A percentile compares a stretch with the other conserved stretches of the same genome.
Evolutionary conservation across 2,888 invertebrate species (phyloP).

Genomic region (Geotrupes spiniger): DNA sequence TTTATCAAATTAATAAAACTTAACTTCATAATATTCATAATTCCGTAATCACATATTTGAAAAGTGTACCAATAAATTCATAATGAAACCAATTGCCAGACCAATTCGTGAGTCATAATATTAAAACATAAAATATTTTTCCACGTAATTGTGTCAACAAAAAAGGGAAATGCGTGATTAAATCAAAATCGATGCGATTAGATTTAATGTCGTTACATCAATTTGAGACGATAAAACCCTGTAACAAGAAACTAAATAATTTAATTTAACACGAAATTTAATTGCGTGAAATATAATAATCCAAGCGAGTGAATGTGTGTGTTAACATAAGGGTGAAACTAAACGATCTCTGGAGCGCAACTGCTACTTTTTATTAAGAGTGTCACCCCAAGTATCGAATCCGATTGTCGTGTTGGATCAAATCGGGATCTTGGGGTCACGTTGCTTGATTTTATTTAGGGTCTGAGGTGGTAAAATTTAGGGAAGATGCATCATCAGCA

Average conservation of each 20-base stretch:
- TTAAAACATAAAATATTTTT: no score
- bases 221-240: slow-evolving; percentile 7
- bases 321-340: slow-evolving; percentile 39
- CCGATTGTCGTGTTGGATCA: slow-evolving; percentile 39
- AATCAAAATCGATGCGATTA: not conserved
- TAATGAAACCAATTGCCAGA: no score
- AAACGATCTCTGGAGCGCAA: slow-evolving; percentile 41
- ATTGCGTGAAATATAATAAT: slow-evolving; percentile 44
- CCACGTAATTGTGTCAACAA: no score
- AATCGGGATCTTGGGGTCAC: slow-evolving; percentile 40
- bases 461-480: slow-evolving; percentile 44
- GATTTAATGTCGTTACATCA: slow-evolving; percentile 7
- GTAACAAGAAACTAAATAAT: slow-evolving; percentile 22
- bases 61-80: no score
- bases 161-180: not conserved
- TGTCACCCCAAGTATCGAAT: slow-evolving; percentile 43
- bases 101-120: no score
- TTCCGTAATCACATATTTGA: no score
- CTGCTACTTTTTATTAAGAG: slow-evolving; percentile 47
- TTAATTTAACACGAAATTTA: slow-evolving; percentile 41
- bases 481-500: slow-evolving; percentile 40
- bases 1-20: no score
- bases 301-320: slow-evolving; percentile 33
- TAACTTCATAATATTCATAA: no score
- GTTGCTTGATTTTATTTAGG: slow-evolving; percentile 43